Evolutionary conservation across 2,888 invertebrate genomes (phyloP), one percentile per base, ranked within the genome.

Genomic region (Apotomis betuletana): DNA sequence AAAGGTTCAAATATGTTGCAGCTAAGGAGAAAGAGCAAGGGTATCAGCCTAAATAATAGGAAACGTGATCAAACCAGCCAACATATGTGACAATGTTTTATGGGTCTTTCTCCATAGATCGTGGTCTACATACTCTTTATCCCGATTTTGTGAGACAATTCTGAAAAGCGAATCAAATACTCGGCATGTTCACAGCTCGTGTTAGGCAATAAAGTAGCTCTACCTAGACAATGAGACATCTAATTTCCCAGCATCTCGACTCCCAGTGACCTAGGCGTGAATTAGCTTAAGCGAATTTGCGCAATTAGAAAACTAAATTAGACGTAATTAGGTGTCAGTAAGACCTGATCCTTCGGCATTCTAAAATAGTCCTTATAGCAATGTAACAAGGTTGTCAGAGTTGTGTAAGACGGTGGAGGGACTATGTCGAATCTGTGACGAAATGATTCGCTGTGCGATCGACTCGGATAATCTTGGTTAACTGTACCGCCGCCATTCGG

Each of bases 221-320:
- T 49, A 2, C 49, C 5, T 9, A 49, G 41, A 38, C 6, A 13
- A 4, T 58, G 8, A 58, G 41, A 15, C 8, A 58, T 58, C 49
- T 51, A 57, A 58, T 13, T 12, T 41, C 51, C 15, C 49, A 51
- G 67, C 58, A 67, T 51, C 51, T 51, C 58, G 38, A 58, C 58
- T 58, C 58, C 57, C 55, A 54, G 38, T 54, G 62, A 69, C 69
- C 69, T 69, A 69, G 69, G 57, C 38, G 46, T 10, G 60, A 60
- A 69, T 69, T 61, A 62, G 51, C 13, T 41, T 46, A 46, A 41
- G 62, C 55, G 12, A 57, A 57, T 69, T 69, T 49, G 61, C 55
- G 55, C 62, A 62, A 69, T 69, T 69, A 69, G 69, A 69, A 67
- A 69, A 55, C 62, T 57, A 49, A 57, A 57, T 62, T 62, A 62